phyloP scores from a whole-genome alignment of 64 coral and sea anemone species.

The Hydrozoanthus tunicans region DNA sequence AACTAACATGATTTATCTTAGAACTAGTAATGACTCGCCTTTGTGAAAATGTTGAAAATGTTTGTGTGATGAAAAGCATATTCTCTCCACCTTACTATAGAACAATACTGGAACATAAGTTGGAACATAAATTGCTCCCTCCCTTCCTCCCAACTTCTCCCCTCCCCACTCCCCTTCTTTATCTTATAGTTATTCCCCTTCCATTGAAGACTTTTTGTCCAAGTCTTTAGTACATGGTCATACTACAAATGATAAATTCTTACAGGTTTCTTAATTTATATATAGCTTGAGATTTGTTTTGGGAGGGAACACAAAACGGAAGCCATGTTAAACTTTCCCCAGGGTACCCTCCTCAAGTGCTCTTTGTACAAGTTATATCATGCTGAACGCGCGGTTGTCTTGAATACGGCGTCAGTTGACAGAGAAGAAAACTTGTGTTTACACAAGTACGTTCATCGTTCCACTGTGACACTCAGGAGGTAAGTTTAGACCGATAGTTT shows the following conservation, averaged over 20 bases:
- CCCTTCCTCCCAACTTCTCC: not conserved
- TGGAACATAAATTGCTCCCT: not conserved
- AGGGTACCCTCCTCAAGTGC: not conserved
- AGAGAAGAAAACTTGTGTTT: too few relatives aligned
- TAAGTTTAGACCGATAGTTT: too few relatives aligned
- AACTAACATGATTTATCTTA: not conserved
- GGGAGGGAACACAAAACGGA: not conserved
- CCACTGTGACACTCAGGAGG: too few relatives aligned
- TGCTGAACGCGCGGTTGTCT: not conserved
- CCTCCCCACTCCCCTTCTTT: not conserved
- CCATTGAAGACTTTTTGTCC: too few relatives aligned
- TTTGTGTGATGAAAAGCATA: not conserved
- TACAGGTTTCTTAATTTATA: not conserved
- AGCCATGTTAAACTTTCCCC: not conserved
- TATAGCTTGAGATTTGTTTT: not conserved
- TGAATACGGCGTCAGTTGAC: not conserved
- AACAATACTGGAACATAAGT: not conserved
- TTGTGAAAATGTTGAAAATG: not conserved
- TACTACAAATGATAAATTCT: too few relatives aligned
- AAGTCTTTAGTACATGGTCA: too few relatives aligned
- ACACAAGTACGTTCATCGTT: too few relatives aligned
- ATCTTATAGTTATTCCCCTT: not conserved
- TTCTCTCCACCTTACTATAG: not conserved
- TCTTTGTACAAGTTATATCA: not conserved
- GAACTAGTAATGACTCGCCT: not conserved